Percentiles rank a stretch among this genome's conserved stretches.
Conservation (phyloP, 2,113 vertebrate species). For the Enhydra lutris region DNA sequence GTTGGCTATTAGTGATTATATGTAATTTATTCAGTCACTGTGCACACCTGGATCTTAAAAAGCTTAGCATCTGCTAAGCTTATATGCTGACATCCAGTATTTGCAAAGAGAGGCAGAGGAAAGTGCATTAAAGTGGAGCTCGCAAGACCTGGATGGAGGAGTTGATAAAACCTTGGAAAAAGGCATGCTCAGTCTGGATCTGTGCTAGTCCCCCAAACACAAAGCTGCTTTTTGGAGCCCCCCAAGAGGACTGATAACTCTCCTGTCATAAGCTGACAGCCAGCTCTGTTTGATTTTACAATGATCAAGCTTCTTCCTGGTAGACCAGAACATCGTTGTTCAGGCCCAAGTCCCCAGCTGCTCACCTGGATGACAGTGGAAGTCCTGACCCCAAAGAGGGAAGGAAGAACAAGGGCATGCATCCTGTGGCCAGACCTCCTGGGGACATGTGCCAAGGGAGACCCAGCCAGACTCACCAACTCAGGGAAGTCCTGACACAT, state of each 20-base stretch:
- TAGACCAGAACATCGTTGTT: not conserved
- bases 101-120: not conserved
- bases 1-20: not conserved
- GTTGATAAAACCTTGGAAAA: not conserved
- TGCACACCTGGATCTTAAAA: not conserved
- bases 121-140: not conserved
- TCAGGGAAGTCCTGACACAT: not conserved
- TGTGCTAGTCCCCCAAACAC: not conserved
- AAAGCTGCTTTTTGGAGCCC: constrained; percentile 27
- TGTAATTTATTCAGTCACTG: not conserved
- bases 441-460: not conserved
- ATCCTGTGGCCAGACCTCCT: not conserved
- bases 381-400: not conserved
- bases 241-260: not conserved
- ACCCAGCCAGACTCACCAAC: accelerated
- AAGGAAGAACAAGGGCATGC: too few species aligned
- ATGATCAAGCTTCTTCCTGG: not conserved
- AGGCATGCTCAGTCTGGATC: not conserved
- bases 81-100: not conserved
- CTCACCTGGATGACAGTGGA: not conserved
- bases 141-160: not conserved
- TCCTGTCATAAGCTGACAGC: constrained; percentile 17
- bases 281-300: constrained; percentile 39
- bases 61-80: not conserved
- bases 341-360: not conserved